Base-by-base conservation (phyloP, 2,888 invertebrate genomes). In the Pristionchus entomophagus region DNA sequence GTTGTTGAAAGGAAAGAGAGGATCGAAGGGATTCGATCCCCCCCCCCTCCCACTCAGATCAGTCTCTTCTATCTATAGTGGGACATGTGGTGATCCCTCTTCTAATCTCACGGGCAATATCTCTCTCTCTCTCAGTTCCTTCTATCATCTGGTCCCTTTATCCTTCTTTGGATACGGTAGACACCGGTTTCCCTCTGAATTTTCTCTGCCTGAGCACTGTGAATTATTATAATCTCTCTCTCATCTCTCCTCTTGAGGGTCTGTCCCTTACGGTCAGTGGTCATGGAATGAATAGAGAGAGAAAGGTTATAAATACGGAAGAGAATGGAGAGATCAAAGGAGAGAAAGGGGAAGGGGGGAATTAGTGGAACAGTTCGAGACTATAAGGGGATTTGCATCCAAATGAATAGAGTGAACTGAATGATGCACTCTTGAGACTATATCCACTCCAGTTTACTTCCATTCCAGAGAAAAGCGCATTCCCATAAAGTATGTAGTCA, bases 191-290 rank as follows among this genome's bases (percentile, higher is more conserved):
- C 19, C 38, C 17, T 19, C 32, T 35, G 29, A 53, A 26, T 51
- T 56, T 32, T 56, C n/a, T 81, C 35, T 32, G 35, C 35, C 26
- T n/a, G 80, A 14, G 53, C 22, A n/a, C 56, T 10, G 41, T 12
- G 53, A 53, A 35, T 49, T 49, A 78, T 78, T 49, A 29, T n/a
- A 45, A 45, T 81, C 51, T 56, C 81, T 81, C 81, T 26, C 81
- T 53, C 53, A 22, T 22, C 51, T 49, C 38, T n/a, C 14, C 81
- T 80, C 80, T 32, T 38, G 73, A 26, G n/a, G 19, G 26, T n/a
- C n/a, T n/a, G n/a, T n/a, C 29, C 19, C 78, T 78, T 78, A 78
- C 78, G 78, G 78, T 78, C 78, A 78, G 78, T 49, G 78, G 45
- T 78, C 49, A 78, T 78, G 45, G 78, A 78, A 78, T 69, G 69